Base-by-base conservation (phyloP, 1,140 invertebrate genomes). In the Drosophila tristis region DNA sequence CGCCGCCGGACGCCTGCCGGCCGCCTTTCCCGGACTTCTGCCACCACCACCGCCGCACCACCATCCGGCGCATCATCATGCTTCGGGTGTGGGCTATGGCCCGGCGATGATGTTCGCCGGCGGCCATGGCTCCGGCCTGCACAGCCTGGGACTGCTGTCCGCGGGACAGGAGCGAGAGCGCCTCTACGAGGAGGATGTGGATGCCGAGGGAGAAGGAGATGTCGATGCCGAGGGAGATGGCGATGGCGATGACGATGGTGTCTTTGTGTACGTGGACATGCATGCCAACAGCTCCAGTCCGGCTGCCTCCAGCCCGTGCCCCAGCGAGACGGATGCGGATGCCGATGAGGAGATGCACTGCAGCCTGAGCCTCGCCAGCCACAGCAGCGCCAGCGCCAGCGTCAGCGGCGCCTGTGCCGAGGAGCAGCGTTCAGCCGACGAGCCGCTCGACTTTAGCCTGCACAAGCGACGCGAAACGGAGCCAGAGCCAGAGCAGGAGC, bases 11-110 rank as follows among this genome's bases (percentile, higher is more conserved):
- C 90, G 93, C 44, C 74, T 58, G 90, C 92, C 58, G n/a, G 78
- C 95, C 93, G 58, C 94, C 93, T 73, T 94, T 44, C 87, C 86
- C 2, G 73, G 93, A 62, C 45, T 93, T 72, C 84, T 94, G 90
- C 92, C 93, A 61, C 93, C 95, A 5, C 55, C 80, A 6, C 70
- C 63, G 20, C 70, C 64, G 13, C 50, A 78, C 39, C 55, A 68
- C 20, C 55, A 54, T 4, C 60, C 47, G 5, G 50, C 58, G 9
- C 67, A 78, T 4, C 75, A 79, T 42, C 78, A 80, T 31, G 45
- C 68, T 9, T 35, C 79, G 26, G 76, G 51, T 15, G 74, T 78
- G 15, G 60, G 72, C 53, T 81, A 78, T 42, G 71, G 57, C 25
- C 68, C 62, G 29, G 76, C 65, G 25, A 72, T 45, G 5, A 81